A percentile compares a stretch with the other conserved stretches of the same genome.
Evolutionary conservation across 2,888 invertebrate species (phyloP).

Genomic region (Mactromeris polynyma): DNA sequence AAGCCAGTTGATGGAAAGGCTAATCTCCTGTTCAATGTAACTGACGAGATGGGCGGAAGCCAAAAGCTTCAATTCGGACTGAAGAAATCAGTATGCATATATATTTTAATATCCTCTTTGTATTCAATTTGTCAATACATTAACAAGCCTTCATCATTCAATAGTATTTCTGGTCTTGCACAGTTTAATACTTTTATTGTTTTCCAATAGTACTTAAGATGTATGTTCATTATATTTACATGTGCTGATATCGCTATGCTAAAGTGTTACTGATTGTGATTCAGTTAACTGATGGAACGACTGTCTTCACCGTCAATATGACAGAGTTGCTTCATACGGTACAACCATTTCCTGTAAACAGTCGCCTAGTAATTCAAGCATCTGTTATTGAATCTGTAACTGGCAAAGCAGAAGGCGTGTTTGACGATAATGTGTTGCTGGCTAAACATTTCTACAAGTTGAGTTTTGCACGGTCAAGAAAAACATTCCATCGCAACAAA

Average conservation of each 20-base stretch:
- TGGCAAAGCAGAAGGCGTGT: neutral
- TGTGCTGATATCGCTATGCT: too few relatives aligned
- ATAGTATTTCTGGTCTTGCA: too few relatives aligned
- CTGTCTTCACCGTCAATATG: neutral
- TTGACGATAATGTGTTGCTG: neutral
- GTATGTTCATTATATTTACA: too few relatives aligned
- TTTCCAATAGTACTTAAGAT: too few relatives aligned
- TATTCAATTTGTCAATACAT: too few relatives aligned
- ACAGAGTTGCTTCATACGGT: neutral
- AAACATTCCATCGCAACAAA: neutral
- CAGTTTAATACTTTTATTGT: too few relatives aligned
- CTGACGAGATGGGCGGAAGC: neutral
- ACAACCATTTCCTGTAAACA: neutral
- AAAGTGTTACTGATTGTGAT: too few relatives aligned
- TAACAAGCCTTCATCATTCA: too few relatives aligned
- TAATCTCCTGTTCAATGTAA: neutral
- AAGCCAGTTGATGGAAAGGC: slow-evolving; percentile 13
- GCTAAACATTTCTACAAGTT: neutral
- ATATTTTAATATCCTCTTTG: too few relatives aligned
- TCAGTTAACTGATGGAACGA: neutral
- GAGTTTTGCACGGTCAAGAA: neutral
- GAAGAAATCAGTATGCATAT: neutral
- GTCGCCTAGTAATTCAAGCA: neutral
- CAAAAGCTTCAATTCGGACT: neutral
- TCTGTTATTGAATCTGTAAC: neutral